These are phyloP conservation scores for Plebejus argus DNA, from an alignment of 2,888 invertebrate species.

Conservation along the genomic window DNA sequence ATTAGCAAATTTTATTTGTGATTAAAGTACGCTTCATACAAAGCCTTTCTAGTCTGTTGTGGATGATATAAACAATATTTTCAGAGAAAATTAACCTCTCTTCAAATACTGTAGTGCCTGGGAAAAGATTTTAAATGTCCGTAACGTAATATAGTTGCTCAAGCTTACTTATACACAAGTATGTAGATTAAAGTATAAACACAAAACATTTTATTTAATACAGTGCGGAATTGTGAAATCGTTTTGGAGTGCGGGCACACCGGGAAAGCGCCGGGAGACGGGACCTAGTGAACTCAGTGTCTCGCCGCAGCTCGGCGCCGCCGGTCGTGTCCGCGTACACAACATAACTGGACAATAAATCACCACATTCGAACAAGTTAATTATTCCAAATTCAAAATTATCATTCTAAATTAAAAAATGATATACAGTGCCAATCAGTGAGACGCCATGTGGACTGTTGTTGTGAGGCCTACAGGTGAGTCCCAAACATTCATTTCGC, in stretches of 20 bases:
- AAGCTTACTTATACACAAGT: no score
- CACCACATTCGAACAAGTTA: not conserved
- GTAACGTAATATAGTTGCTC: no score
- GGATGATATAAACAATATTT: no score
- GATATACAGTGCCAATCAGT: slow-evolving; percentile 20
- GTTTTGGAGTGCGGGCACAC: slow-evolving; percentile 37
- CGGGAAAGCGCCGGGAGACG: slow-evolving; percentile 41
- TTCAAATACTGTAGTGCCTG: no score
- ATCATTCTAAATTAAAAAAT: slow-evolving; percentile 3
- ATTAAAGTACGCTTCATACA: no score
- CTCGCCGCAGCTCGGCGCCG: slow-evolving; percentile 58
- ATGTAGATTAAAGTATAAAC: no score
- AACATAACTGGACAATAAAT: slow-evolving; percentile 31
- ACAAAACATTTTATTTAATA: not conserved
- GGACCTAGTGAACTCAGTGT: slow-evolving; percentile 57
- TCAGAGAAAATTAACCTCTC: no score
- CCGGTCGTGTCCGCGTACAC: slow-evolving; percentile 39
- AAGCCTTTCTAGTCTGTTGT: no score
- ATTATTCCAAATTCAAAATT: slow-evolving; percentile 1
- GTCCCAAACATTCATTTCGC: slow-evolving; percentile 18
- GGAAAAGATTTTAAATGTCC: no score
- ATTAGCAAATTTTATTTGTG: no score
- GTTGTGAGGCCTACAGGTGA: slow-evolving; percentile 31
- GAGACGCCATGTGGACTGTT: slow-evolving; percentile 30
- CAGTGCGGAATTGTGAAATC: slow-evolving; percentile 32